phyloP scores from a whole-genome alignment of 64 coral and sea anemone species.

The Stichodactyla mertensii region DNA sequence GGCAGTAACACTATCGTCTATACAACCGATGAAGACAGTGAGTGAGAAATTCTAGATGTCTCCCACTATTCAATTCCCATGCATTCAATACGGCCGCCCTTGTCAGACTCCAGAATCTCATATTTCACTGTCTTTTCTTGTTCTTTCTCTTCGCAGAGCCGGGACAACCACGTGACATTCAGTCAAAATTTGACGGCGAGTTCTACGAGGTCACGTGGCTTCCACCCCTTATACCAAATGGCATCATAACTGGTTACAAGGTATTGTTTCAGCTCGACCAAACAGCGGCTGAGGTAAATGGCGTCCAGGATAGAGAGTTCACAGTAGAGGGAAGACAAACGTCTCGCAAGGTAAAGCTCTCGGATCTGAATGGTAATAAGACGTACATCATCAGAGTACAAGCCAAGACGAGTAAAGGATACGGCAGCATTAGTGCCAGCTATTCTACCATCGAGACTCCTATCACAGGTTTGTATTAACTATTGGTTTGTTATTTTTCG shows the following conservation, averaged over 20 bases:
- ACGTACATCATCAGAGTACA: constrained; percentile 1
- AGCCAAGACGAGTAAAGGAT: constrained; percentile 25
- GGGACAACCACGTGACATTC: neutral
- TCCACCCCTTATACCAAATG: neutral
- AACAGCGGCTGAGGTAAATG: neutral
- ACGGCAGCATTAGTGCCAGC: constrained; percentile 8
- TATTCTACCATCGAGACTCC: neutral
- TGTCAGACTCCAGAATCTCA: too few species aligned
- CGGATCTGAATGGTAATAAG: constrained; percentile 3
- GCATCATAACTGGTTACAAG: constrained; percentile 19
- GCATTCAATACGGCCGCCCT: too few species aligned
- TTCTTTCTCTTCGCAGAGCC: constrained; percentile 3
- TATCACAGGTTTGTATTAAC: neutral
- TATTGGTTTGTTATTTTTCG: neutral
- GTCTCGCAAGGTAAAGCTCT: neutral
- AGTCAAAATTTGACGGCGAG: neutral
- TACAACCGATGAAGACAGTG: too few species aligned
- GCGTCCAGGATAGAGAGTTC: neutral
- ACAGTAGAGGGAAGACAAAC: neutral
- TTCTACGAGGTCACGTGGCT: neutral
- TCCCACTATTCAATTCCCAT: too few species aligned
- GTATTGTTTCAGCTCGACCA: neutral
- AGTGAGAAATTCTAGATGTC: too few species aligned
- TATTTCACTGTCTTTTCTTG: neutral
- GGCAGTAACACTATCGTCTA: too few species aligned